phyloP scores from a whole-genome alignment of 2,113 vertebrate species.

The Elachura formosa region DNA sequence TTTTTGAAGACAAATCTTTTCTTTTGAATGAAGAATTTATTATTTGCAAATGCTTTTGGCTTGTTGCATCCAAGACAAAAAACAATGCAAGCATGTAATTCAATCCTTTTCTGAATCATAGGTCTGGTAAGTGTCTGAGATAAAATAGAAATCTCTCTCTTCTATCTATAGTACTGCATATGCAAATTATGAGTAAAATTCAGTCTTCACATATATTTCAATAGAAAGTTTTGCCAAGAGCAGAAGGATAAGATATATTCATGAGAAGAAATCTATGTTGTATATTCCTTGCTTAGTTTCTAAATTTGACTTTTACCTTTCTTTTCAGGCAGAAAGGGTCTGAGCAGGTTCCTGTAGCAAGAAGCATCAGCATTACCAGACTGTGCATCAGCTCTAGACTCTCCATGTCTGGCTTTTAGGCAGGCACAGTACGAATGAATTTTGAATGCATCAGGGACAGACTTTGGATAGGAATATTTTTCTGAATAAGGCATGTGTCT shows the following conservation, averaged over 20 bases:
- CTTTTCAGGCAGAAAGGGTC: not conserved
- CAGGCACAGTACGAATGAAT: not conserved
- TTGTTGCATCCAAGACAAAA: not conserved
- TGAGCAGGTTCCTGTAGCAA: not conserved
- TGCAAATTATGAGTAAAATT: not conserved
- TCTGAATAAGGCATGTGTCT: not conserved
- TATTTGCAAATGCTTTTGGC: not conserved
- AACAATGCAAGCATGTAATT: rapidly evolving
- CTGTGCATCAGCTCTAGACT: not conserved
- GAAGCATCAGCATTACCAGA: not conserved
- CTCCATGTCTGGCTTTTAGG: not conserved
- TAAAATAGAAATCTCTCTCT: not conserved
- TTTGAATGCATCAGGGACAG: not conserved
- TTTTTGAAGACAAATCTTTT: not conserved
- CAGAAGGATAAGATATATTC: not conserved
- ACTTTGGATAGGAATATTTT: not conserved
- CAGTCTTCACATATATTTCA: not conserved
- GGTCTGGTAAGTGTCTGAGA: not conserved
- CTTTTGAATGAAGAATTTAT: not conserved
- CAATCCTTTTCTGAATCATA: not conserved
- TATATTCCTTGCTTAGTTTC: not conserved
- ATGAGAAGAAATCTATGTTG: not conserved
- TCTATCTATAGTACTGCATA: not conserved
- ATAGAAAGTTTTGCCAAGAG: not conserved
- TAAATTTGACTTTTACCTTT: not conserved